These are phyloP conservation scores for Chelon labrosus DNA, from an alignment of 2,797 vertebrate genomes.

Conservation along the genomic window DNA sequence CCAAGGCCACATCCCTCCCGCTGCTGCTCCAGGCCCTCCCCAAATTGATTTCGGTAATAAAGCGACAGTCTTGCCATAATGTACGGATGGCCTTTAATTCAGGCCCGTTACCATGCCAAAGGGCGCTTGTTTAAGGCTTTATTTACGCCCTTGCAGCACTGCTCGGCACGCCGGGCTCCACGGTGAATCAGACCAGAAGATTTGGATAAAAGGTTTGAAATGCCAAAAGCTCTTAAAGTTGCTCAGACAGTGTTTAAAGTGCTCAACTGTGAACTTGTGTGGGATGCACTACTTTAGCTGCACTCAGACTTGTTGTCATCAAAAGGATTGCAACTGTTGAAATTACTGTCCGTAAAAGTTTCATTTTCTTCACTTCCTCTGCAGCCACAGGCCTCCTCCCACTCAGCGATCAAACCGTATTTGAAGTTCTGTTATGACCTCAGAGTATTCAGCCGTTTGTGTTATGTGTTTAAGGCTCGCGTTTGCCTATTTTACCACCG, in stretches of 20 bases:
- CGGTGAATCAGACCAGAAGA: conserved; percentile 81
- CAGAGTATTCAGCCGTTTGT: conserved; percentile 32
- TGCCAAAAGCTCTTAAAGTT: conserved; percentile 78
- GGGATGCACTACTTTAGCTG: conserved; percentile 68
- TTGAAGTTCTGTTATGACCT: conserved; percentile 55
- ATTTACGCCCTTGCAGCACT: conserved; percentile 88
- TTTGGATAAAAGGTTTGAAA: conserved; percentile 81
- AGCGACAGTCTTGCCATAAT: conserved; percentile 89
- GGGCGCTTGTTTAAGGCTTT: conserved; percentile 90
- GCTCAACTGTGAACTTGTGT: conserved; percentile 68
- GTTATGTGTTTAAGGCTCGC: conserved; percentile 13
- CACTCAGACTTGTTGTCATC: conserved; percentile 70
- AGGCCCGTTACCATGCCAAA: conserved; percentile 86
- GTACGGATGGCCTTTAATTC: conserved; percentile 90
- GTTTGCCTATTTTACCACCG: background rate
- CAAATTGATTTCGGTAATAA: conserved; percentile 94
- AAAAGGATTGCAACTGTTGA: conserved; percentile 70
- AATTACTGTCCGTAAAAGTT: conserved; percentile 61
- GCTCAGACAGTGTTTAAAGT: conserved; percentile 71
- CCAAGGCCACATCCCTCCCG: conserved; percentile 86
- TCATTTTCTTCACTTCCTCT: conserved; percentile 48
- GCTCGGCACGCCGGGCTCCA: conserved; percentile 71
- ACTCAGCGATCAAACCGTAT: conserved; percentile 46
- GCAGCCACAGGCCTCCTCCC: conserved; percentile 45
- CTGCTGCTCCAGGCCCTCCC: conserved; percentile 83